These are phyloP conservation scores for Gobio occitaniae DNA, from an alignment of 2,797 vertebrate species.

Conservation along the genomic window DNA sequence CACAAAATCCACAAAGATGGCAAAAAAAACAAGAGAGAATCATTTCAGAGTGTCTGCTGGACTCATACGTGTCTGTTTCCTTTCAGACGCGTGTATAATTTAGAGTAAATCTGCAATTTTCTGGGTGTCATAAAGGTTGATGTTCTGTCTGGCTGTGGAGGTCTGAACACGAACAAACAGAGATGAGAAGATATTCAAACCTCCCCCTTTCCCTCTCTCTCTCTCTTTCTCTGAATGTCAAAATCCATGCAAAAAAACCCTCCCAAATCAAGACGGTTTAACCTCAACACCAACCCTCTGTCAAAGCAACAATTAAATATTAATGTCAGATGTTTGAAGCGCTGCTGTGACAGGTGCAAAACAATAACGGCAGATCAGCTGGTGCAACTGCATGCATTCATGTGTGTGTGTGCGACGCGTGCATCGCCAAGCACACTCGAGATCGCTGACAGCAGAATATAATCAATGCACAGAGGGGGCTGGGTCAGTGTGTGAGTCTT, in stretches of 20 bases:
- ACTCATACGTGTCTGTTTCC: not conserved
- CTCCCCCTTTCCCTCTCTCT: slow-evolving; percentile 48
- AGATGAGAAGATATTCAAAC: slow-evolving; percentile 50
- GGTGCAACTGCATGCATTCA: not conserved
- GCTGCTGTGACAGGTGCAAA: slow-evolving; percentile 51
- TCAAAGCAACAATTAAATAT: slow-evolving; percentile 64
- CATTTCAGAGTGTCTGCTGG: slow-evolving; percentile 15
- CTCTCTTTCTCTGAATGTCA: not conserved
- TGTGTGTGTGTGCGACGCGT: not conserved
- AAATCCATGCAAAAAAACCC: not conserved
- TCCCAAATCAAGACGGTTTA: slow-evolving; percentile 1
- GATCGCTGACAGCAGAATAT: slow-evolving; percentile 66
- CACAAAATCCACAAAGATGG: slow-evolving; percentile 18
- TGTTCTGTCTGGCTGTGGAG: slow-evolving; percentile 9
- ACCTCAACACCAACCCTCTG: not conserved
- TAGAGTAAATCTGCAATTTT: slow-evolving; percentile 21
- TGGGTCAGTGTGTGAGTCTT: slow-evolving; percentile 59
- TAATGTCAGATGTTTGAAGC: slow-evolving; percentile 50
- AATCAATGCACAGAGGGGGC: slow-evolving; percentile 70
- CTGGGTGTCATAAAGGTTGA: slow-evolving; percentile 13
- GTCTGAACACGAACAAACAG: not conserved
- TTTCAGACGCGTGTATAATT: slow-evolving; percentile 18
- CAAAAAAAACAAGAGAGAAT: not conserved
- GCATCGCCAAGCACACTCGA: slow-evolving; percentile 23
- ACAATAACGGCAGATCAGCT: slow-evolving; percentile 53